Base-by-base conservation (phyloP, 2,888 invertebrate genomes). In the Galerucella nymphaeae region DNA sequence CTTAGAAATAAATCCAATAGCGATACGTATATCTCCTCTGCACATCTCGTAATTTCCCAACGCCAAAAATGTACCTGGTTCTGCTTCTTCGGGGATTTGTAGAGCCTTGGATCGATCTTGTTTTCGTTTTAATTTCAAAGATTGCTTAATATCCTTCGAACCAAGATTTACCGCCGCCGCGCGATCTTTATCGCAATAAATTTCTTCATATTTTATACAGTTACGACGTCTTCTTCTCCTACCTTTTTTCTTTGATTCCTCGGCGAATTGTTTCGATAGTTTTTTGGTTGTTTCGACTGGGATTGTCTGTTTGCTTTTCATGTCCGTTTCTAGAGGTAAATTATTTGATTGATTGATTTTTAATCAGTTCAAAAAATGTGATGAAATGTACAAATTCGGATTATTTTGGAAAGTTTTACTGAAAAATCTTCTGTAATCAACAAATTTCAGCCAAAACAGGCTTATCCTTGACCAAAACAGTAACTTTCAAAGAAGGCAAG, bases 81-180 rank as follows among this genome's bases (percentile, higher is more conserved):
- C 94, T 0, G 94, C 93, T 83, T 95, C 94, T 67, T 92, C 94
- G 0, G 94, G 93, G 74, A 95, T 89, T 79, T 93, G 91, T 63
- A 94, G 84, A 0, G 91, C 90, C 79, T 89, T 91, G 80, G 91
- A 92, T 38, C 93, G 90, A 82, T 95, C 95, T 75, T 93, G 91
- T 78, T 93, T 92, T 80, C 93, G 90, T 83, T 96, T 96, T 79
- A 94, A 88, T 82, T 91, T 94, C 76, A 96, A 86, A 48, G 94
- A 94, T 78, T 94, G 93, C 83, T 96, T 96, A 75, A 96, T 96
- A 83, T 96, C 96, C 75, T 91, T 92, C n/a, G 92, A 93, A 0
- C 94, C 95, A 90, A 94, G 90, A 82, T 95, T 94, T 16, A 96
- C 96, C 0, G 96, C 96, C 0, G 96, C 96, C 0, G 96, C 96